These are phyloP conservation scores for Malurus melanocephalus DNA, from an alignment of 2,113 vertebrate genomes.

Conservation along the genomic window DNA sequence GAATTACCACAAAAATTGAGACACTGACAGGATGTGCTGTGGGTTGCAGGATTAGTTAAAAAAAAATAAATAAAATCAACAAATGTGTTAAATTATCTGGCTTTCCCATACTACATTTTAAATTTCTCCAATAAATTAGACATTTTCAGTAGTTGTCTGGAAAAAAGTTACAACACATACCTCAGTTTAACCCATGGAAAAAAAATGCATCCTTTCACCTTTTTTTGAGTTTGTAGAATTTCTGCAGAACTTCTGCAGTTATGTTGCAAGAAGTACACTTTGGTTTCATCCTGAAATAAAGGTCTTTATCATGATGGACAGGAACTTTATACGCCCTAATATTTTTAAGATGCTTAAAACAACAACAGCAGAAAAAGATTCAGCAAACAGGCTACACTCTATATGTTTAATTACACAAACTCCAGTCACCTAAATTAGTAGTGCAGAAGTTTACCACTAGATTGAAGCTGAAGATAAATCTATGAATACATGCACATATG, in stretches of 20 bases:
- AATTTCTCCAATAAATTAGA: conserved; percentile 71
- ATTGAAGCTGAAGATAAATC: neutral
- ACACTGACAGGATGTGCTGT: conserved; percentile 68
- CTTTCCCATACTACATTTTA: conserved; percentile 74
- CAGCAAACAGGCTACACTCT: neutral
- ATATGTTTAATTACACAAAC: neutral
- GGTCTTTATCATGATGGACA: neutral
- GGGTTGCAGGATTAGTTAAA: conserved; percentile 38
- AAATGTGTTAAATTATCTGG: conserved; percentile 67
- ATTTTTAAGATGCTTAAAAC: neutral
- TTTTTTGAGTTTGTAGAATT: neutral
- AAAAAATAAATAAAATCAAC: neutral
- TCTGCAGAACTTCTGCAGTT: neutral
- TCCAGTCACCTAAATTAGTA: neutral
- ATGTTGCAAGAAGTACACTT: neutral
- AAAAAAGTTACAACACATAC: neutral
- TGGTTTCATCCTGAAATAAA: neutral
- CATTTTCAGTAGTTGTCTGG: neutral
- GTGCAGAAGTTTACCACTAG: neutral
- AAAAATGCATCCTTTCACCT: neutral
- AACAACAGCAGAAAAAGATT: neutral
- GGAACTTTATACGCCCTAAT: neutral
- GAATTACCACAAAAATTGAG: conserved; percentile 82
- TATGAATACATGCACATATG: neutral
- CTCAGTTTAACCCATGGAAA: neutral